Evolutionary conservation across 2,113 vertebrate genomes (phyloP).

Genomic region (Gallinago jamesoni): DNA sequence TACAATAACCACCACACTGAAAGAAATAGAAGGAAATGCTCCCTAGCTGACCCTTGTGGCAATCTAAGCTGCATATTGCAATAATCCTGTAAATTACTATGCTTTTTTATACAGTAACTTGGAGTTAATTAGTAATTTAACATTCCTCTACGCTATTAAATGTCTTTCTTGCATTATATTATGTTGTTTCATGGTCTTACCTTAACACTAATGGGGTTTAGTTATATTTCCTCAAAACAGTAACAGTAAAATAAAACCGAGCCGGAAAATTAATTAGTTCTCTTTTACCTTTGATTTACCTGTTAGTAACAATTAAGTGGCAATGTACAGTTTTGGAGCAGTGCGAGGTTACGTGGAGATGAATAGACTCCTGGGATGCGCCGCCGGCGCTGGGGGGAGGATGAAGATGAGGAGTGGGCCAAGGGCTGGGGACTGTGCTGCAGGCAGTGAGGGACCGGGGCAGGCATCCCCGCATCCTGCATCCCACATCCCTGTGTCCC

Average conservation of each 20-base stretch:
- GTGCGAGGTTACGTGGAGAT: slow-evolving; percentile 50
- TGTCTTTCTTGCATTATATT: slow-evolving; percentile 88
- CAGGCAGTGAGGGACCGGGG: background rate
- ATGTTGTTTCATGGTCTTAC: slow-evolving; percentile 88
- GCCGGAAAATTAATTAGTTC: slow-evolving; percentile 84
- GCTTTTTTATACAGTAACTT: slow-evolving; percentile 85
- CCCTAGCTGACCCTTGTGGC: slow-evolving; percentile 83
- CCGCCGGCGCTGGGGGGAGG: background rate
- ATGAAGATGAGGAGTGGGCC: slow-evolving; percentile 33
- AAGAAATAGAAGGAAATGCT: slow-evolving; percentile 73
- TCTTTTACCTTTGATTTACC: slow-evolving; percentile 85
- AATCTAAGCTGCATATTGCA: slow-evolving; percentile 82
- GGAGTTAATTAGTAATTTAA: slow-evolving; percentile 89
- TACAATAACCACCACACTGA: slow-evolving; percentile 75
- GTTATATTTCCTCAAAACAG: slow-evolving; percentile 87
- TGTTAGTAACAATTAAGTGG: slow-evolving; percentile 83
- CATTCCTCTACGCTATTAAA: slow-evolving; percentile 88
- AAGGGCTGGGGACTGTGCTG: background rate
- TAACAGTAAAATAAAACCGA: slow-evolving; percentile 86
- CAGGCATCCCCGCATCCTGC: background rate
- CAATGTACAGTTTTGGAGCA: slow-evolving; percentile 66
- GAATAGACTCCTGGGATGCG: slow-evolving; percentile 49
- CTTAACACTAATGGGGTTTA: slow-evolving; percentile 89
- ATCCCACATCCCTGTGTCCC: background rate
- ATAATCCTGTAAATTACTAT: slow-evolving; percentile 86